Conservation (phyloP, 2,113 vertebrate genomes). For the Bungarus multicinctus region DNA sequence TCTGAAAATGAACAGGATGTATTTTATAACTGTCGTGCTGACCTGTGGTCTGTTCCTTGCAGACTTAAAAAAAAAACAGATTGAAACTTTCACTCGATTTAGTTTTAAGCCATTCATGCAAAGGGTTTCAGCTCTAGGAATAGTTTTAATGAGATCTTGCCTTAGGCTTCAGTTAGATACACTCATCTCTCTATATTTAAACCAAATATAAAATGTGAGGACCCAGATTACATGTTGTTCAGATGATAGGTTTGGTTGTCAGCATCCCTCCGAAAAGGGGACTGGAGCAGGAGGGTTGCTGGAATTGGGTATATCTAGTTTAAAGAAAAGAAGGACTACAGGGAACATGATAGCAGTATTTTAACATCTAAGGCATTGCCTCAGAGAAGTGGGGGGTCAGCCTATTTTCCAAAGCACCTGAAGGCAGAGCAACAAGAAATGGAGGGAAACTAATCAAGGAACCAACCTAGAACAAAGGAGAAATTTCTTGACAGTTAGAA, state of each 20-base stretch:
- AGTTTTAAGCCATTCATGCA: neutral
- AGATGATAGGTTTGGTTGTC: neutral
- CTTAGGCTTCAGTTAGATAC: neutral
- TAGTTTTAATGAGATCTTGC: neutral
- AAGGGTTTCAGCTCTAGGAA: neutral
- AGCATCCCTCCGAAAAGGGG: neutral
- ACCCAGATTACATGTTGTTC: neutral
- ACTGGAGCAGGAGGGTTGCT: neutral
- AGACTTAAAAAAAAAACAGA: neutral
- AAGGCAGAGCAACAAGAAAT: neutral
- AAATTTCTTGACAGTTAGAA: neutral
- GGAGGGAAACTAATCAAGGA: neutral
- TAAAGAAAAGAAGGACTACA: too few species aligned
- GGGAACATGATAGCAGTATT: neutral
- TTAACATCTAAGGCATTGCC: neutral
- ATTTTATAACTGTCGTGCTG: fast-evolving
- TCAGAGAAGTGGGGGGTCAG: neutral
- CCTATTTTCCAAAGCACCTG: neutral
- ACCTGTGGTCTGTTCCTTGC: neutral
- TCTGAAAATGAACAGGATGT: neutral
- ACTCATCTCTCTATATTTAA: neutral
- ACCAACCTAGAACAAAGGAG: neutral
- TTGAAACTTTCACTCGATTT: slow-evolving; percentile 3
- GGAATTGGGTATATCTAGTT: neutral
- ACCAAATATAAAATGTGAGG: neutral